A percentile compares a stretch with the other conserved stretches of the same genome.
phyloP scores from a whole-genome alignment of 1,140 invertebrate genomes.

The Panagrolaimus sp. region DNA sequence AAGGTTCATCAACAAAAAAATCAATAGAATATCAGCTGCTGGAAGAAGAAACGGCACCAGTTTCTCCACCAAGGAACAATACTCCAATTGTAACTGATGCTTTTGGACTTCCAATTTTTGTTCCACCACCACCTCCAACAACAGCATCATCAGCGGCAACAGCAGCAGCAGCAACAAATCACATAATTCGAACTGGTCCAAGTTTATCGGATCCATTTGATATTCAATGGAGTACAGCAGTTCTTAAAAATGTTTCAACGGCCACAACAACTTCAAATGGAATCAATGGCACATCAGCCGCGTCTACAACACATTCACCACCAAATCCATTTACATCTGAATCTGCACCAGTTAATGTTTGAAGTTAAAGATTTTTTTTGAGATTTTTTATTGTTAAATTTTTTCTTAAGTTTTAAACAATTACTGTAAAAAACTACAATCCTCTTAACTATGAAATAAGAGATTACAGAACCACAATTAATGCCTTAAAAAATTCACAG shows the following conservation, averaged over 20 bases:
- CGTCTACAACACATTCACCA: neutral
- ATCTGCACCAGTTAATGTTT: constrained; percentile 25
- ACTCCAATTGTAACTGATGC: constrained; percentile 21
- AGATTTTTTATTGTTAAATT: no score
- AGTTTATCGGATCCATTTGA: constrained; percentile 42
- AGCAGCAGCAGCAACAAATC: constrained; percentile 4
- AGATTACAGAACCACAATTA: no score
- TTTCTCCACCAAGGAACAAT: constrained; percentile 35
- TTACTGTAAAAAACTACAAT: no score
- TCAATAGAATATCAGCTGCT: constrained; percentile 46
- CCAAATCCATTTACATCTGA: constrained; percentile 25
- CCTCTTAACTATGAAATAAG: no score
- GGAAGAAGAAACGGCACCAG: constrained; percentile 42
- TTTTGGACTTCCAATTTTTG: constrained; percentile 36
- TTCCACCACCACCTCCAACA: constrained; percentile 6
- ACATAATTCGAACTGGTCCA: neutral
- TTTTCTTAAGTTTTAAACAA: no score
- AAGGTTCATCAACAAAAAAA: constrained; percentile 16
- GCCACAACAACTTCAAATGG: neutral
- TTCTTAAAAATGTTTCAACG: constrained; percentile 20
- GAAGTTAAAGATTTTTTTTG: constrained; percentile 15
- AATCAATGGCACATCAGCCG: neutral
- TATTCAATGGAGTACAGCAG: constrained; percentile 40
- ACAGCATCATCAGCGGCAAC: neutral
- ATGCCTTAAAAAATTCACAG: no score